Evolutionary conservation across 1,140 invertebrate genomes (phyloP).

Genomic region (Odontomachus brunneus): DNA sequence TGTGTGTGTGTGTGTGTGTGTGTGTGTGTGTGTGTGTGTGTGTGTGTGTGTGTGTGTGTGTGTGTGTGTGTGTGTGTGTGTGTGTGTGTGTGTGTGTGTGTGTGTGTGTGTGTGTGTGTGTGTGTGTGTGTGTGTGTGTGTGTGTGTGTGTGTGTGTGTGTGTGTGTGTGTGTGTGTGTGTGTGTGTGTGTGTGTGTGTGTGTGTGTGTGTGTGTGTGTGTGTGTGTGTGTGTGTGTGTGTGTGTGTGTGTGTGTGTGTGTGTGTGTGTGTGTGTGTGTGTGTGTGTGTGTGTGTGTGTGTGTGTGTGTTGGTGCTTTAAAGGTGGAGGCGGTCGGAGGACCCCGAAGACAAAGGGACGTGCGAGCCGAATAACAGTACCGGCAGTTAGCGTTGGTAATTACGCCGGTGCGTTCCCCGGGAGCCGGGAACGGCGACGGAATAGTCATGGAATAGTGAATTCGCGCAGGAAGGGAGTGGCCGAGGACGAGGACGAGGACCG

Average conservation of each 20-base stretch:
- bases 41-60: neutral
- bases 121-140: neutral
- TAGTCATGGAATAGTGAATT: constrained; percentile 54
- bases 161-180: neutral
- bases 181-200: constrained; percentile 8
- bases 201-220: neutral
- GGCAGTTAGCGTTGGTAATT: constrained; percentile 81
- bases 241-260: neutral
- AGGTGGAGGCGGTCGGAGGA: constrained; percentile 56
- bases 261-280: constrained; percentile 8
- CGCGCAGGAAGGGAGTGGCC: constrained; percentile 50
- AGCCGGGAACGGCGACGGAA: constrained; percentile 74
- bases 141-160: constrained; percentile 11
- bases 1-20: constrained; percentile 8
- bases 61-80: constrained; percentile 7
- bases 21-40: constrained; percentile 4
- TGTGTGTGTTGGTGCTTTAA: constrained; percentile 14
- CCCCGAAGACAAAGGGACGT: constrained; percentile 77
- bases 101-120: constrained; percentile 8
- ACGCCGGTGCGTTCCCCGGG: constrained; percentile 68
- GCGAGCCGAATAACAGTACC: constrained; percentile 78
- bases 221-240: constrained; percentile 3
- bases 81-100: neutral
- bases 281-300: neutral
- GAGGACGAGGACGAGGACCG: constrained; percentile 25